Evolutionary conservation across 1,140 invertebrate genomes (phyloP).

Genomic region (Ostrea edulis): DNA sequence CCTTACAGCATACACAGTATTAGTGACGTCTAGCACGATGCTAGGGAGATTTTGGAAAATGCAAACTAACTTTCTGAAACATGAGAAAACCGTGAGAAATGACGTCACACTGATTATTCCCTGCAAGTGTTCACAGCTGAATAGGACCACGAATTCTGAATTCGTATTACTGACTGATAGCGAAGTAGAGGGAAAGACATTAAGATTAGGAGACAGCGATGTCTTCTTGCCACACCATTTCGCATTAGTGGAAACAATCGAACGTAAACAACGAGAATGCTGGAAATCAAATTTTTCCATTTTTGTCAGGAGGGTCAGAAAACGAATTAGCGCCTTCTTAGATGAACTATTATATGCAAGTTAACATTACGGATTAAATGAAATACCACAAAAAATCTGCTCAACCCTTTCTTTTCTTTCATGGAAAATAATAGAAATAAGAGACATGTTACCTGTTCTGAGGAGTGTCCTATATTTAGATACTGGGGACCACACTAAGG

Average conservation of each 20-base stretch:
- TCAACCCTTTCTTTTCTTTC: too few relatives aligned
- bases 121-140: background rate
- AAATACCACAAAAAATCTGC: too few relatives aligned
- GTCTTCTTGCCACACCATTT: background rate
- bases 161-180: constrained; percentile 2
- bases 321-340: background rate
- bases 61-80: background rate
- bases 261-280: background rate
- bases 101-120: background rate
- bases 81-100: background rate
- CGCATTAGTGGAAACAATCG: background rate
- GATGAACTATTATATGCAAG: background rate
- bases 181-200: background rate
- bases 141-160: background rate
- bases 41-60: background rate
- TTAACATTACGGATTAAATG: background rate
- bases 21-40: background rate
- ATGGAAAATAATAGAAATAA: too few relatives aligned
- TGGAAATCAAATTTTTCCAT: background rate
- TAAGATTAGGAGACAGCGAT: background rate
- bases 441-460: too few relatives aligned
- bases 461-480: too few relatives aligned
- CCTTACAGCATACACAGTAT: background rate
- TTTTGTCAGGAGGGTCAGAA: background rate
- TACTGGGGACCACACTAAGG: too few relatives aligned